These are phyloP conservation scores for Timandra comae DNA, from an alignment of 2,888 invertebrate genomes.

Conservation along the genomic window DNA sequence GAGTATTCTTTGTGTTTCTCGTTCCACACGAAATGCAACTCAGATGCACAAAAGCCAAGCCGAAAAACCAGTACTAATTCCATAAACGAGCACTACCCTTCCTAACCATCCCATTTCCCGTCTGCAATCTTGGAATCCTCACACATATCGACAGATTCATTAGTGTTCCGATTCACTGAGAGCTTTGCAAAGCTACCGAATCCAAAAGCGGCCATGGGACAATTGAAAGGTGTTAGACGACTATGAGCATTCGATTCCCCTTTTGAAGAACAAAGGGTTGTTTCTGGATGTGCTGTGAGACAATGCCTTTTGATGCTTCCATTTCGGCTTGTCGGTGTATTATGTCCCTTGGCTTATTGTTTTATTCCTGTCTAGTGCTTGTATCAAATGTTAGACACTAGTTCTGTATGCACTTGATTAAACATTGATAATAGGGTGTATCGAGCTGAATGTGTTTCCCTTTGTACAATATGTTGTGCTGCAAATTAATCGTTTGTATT, in stretches of 20 bases:
- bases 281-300: conserved; percentile 2
- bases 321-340: conserved; percentile 4
- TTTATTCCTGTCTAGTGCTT: too few species aligned
- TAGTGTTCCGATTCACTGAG: conserved; percentile 9
- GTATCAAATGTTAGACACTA: too few species aligned
- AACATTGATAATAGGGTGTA: too few species aligned
- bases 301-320: conserved; percentile 14
- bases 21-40: too few species aligned
- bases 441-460: too few species aligned
- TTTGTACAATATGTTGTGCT: too few species aligned
- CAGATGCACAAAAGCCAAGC: too few species aligned
- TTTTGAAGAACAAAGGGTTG: conserved; percentile 10
- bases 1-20: too few species aligned
- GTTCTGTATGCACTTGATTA: too few species aligned
- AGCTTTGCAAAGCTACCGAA: conserved; percentile 11
- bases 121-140: conserved; percentile 8
- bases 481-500: too few species aligned
- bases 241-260: conserved; percentile 8
- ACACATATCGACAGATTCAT: conserved; percentile 6
- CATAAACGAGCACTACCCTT: neutral
- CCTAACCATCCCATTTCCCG: neutral
- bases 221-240: conserved; percentile 11
- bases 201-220: conserved; percentile 9
- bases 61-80: neutral
- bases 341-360: conserved; percentile 13